Conservation (phyloP, 2,888 invertebrate genomes). For the Ophion ellenae region DNA sequence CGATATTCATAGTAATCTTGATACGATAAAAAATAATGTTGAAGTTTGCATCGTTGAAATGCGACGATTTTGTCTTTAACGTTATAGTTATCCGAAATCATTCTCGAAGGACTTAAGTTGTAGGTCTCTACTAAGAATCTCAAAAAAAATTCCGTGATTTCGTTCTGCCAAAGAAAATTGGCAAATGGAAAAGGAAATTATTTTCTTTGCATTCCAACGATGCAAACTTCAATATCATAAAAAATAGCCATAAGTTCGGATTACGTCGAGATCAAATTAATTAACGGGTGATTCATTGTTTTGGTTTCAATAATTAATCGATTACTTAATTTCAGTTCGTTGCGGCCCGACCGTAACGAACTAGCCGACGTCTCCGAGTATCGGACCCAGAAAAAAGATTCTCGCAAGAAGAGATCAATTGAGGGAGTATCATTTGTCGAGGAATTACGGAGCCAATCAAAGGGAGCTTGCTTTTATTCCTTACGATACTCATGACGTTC, state of each 20-base stretch:
- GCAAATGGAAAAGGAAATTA: too few species aligned
- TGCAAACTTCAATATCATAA: background rate
- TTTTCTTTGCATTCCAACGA: too few species aligned
- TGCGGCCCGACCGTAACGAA: background rate
- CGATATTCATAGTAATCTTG: background rate
- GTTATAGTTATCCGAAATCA: too few species aligned
- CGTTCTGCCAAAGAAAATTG: too few species aligned
- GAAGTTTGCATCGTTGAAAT: too few species aligned
- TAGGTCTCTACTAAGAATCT: too few species aligned
- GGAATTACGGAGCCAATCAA: constrained; percentile 24
- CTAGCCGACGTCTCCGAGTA: background rate
- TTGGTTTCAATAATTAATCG: background rate
- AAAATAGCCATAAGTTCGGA: background rate
- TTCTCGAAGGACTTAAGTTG: too few species aligned
- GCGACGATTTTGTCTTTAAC: too few species aligned
- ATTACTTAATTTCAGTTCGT: background rate
- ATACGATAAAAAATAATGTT: background rate
- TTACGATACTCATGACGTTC: background rate
- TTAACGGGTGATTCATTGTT: background rate
- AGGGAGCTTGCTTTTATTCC: constrained; percentile 21
- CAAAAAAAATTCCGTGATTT: too few species aligned
- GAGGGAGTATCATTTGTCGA: constrained; percentile 8
- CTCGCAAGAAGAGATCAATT: constrained; percentile 25
- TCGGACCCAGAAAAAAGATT: constrained; percentile 5
- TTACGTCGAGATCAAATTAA: background rate